A percentile compares a stretch with the other conserved stretches of the same genome.
phyloP scores from a whole-genome alignment of 2,113 vertebrate genomes.

The Marmota flaviventris region DNA sequence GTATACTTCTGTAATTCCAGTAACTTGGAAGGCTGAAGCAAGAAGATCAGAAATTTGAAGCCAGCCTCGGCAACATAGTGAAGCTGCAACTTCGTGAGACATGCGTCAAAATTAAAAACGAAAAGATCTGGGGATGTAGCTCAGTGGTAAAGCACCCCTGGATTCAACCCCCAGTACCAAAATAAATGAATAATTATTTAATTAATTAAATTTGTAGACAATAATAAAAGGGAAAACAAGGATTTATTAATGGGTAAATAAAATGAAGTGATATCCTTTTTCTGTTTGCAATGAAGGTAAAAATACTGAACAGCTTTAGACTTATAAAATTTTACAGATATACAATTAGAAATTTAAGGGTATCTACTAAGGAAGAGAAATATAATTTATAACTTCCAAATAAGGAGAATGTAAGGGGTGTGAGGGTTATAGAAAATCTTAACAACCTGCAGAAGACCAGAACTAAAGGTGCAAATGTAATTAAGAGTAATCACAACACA shows the following conservation, averaged over 20 bases:
- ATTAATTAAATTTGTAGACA: constrained; percentile 1
- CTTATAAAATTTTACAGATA: not conserved
- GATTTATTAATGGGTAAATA: not conserved
- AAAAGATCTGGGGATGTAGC: too few relatives aligned
- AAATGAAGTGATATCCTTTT: not conserved
- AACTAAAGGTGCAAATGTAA: not conserved
- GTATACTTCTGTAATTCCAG: too few relatives aligned
- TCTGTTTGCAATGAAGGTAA: not conserved
- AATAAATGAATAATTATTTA: too few relatives aligned
- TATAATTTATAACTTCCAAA: not conserved
- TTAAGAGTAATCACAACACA: not conserved
- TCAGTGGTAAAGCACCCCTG: too few relatives aligned
- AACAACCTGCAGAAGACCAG: not conserved
- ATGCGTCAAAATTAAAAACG: too few relatives aligned
- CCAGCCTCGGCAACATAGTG: too few relatives aligned
- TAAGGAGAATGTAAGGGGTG: not conserved
- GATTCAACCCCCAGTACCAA: too few relatives aligned
- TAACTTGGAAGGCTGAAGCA: too few relatives aligned
- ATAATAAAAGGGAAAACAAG: not conserved
- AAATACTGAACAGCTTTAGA: constrained; percentile 10
- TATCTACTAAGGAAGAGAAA: not conserved
- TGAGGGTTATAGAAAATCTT: not conserved
- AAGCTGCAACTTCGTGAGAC: too few relatives aligned
- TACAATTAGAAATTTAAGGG: not conserved
- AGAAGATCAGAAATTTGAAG: too few relatives aligned